phyloP scores from a whole-genome alignment of 2,113 vertebrate genomes.

The Boulengeromyrus knoepffleri region DNA sequence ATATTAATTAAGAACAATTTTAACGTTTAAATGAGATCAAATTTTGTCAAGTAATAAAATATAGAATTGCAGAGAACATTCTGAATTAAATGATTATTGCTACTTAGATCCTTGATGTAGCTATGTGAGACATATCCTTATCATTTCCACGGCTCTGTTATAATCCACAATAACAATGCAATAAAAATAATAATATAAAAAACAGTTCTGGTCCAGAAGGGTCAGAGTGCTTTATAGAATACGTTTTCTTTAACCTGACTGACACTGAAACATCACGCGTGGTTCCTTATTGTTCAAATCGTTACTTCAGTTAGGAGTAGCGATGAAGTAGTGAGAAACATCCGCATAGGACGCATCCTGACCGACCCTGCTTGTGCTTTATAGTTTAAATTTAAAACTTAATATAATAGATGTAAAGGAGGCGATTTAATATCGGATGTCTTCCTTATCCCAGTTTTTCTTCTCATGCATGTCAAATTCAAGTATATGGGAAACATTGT shows the following conservation, averaged over 20 bases:
- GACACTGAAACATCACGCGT: background rate
- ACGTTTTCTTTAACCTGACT: background rate
- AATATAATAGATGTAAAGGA: background rate
- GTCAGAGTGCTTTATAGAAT: background rate
- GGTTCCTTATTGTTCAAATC: background rate
- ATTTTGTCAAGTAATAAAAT: background rate
- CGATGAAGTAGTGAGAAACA: background rate
- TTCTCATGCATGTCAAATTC: background rate
- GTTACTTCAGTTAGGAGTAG: background rate
- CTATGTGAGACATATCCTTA: background rate
- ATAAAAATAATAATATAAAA: background rate
- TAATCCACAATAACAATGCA: background rate
- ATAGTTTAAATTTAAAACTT: background rate
- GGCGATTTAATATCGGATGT: background rate
- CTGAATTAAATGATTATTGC: background rate
- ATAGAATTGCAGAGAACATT: background rate
- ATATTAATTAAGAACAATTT: background rate
- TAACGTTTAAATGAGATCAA: background rate
- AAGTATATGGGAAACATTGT: background rate
- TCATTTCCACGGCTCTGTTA: background rate
- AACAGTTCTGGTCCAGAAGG: background rate
- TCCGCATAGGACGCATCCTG: background rate
- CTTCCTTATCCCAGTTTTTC: background rate
- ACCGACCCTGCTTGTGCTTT: background rate
- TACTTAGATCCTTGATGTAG: background rate